Percentiles rank a stretch among this genome's conserved stretches.
These are phyloP conservation scores for Ennomos quercinarius DNA, from an alignment of 2,888 invertebrate genomes.

Conservation along the genomic window DNA sequence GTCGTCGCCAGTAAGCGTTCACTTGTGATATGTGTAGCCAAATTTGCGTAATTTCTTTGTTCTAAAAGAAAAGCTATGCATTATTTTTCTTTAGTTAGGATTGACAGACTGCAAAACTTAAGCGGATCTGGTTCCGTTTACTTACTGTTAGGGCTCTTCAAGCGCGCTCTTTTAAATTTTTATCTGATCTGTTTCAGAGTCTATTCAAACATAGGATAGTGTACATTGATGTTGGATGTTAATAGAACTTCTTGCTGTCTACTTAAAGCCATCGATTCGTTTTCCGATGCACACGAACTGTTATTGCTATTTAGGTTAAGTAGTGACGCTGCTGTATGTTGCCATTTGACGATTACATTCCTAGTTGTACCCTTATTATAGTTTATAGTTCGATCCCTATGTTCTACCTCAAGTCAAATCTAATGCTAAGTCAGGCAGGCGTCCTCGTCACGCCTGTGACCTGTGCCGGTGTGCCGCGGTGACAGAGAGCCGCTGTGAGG, in stretches of 20 bases:
- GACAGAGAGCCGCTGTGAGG: slow-evolving; percentile 14
- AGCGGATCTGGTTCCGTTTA: slow-evolving; percentile 53
- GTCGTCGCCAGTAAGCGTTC: slow-evolving; percentile 80
- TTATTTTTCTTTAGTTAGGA: slow-evolving; percentile 74
- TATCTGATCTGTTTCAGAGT: slow-evolving; percentile 58
- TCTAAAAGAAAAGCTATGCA: slow-evolving; percentile 84
- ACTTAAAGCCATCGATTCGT: slow-evolving; percentile 44
- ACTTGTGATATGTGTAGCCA: slow-evolving; percentile 85
- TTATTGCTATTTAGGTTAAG: slow-evolving; percentile 66
- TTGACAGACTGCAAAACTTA: slow-evolving; percentile 42
- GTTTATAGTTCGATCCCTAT: slow-evolving; percentile 77
- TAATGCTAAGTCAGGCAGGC: slow-evolving; percentile 78
- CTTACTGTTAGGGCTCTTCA: slow-evolving; percentile 44
- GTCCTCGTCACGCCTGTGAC: slow-evolving; percentile 46
- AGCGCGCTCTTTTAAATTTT: slow-evolving; percentile 48
- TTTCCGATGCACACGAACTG: slow-evolving; percentile 62
- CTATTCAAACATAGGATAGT: slow-evolving; percentile 49
- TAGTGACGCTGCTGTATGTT: slow-evolving; percentile 78
- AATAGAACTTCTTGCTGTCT: slow-evolving; percentile 29
- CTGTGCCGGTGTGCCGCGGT: slow-evolving; percentile 30
- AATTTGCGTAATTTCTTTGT: slow-evolving; percentile 85
- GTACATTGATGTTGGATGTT: slow-evolving; percentile 54
- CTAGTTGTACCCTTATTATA: slow-evolving; percentile 78
- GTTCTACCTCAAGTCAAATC: slow-evolving; percentile 83
- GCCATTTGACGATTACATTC: slow-evolving; percentile 81